A percentile compares a stretch with the other conserved stretches of the same genome.
phyloP scores from a whole-genome alignment of 30 jellyfish, hydroid and myxozoan genomes.

The Aurelia aurita complex sp. Pacific region DNA sequence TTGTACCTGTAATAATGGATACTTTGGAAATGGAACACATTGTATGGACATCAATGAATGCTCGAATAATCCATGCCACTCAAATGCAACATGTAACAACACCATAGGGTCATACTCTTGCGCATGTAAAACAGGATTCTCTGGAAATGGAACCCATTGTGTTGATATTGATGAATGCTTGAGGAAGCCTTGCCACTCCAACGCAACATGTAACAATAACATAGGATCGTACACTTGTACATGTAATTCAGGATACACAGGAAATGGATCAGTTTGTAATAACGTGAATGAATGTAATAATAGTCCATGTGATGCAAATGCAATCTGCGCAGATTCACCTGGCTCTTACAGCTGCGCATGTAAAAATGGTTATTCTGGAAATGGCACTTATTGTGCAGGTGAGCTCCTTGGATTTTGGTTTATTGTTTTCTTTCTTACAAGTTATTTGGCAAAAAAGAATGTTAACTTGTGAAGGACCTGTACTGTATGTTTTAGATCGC shows the following conservation, averaged over 20 bases:
- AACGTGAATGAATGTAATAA: not conserved
- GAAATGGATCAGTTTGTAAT: constrained; percentile 26
- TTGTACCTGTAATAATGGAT: not conserved
- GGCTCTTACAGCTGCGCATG: not conserved
- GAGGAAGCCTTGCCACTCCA: constrained; percentile 16
- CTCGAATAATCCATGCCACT: not conserved
- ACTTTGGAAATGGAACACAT: too few relatives aligned
- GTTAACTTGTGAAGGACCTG: too few relatives aligned
- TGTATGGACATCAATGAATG: not conserved
- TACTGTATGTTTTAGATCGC: too few relatives aligned
- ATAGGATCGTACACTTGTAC: constrained; percentile 21
- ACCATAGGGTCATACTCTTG: constrained; percentile 4
- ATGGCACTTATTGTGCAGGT: not conserved
- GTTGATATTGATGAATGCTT: constrained; percentile 47
- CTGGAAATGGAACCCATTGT: constrained; percentile 53
- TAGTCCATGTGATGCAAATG: not conserved
- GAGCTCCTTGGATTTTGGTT: not conserved
- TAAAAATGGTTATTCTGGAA: not conserved
- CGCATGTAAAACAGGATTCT: constrained; percentile 16
- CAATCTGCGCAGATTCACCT: not conserved
- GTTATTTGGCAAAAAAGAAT: too few relatives aligned
- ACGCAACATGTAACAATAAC: constrained; percentile 54
- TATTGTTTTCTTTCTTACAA: too few relatives aligned
- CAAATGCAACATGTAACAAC: constrained; percentile 10
- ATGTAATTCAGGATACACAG: constrained; percentile 29